Evolutionary conservation across 2,797 vertebrate species (phyloP), one percentile per base, ranked within the genome.

Genomic region (Rhyacichthys aspro): DNA sequence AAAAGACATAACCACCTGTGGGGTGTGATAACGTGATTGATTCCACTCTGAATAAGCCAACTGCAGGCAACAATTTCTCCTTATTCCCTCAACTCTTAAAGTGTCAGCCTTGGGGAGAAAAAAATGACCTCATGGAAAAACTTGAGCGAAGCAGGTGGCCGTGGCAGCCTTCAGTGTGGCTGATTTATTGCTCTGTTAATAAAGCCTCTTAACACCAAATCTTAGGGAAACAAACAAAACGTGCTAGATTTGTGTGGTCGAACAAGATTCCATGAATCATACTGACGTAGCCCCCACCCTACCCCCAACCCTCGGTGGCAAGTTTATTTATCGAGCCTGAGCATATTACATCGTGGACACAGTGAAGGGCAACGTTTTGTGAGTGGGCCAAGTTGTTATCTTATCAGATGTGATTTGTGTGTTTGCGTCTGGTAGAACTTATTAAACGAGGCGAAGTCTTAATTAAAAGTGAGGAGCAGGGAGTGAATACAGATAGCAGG

Each of bases 351-450:
- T 33, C 46, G 38, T 79, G 55, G 72, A 69, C 53, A 57, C 37
- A 5, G 43, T 55, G 65, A 83, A 81, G 59, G 63, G 59, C 69
- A 54, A 49, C 38, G 1, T 53, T 81, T 54, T 58, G 74, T 66
- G 55, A 63, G 70, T 32, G 12, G 34, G 74, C 67, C 74, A 84
- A 76, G 78, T 76, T 64, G 57, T 81, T 86, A 82, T 84, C 79
- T 79, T 78, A 80, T 89, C 81, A 63, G 56, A 55, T 72, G 49
- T 80, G 83, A 87, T 89, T 81, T 84, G 86, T 82, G 76, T 74
- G 56, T 69, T 63, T 57, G 38, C 3, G 34, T 77, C 61, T 52
- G 59, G 38, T 55, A 53, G 61, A 88, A 84, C 38, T 69, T 82
- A 86, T 77, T 76, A 77, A 81, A 82, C 37, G 33, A 41, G 41